These are phyloP conservation scores for Watsonalla binaria DNA, from an alignment of 2,888 invertebrate genomes.

Conservation along the genomic window DNA sequence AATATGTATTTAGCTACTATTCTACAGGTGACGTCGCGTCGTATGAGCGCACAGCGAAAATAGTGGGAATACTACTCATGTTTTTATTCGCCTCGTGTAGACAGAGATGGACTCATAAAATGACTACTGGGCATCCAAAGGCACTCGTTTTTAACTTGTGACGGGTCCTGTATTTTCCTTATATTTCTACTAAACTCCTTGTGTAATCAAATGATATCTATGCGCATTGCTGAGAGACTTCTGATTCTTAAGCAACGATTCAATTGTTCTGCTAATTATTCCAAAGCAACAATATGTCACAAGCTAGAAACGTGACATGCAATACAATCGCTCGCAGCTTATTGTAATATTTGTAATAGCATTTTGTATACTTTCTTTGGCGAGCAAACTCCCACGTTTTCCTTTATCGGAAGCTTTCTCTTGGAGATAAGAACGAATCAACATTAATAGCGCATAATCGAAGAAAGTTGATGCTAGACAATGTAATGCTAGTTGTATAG, in stretches of 20 bases:
- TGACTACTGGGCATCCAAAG: too few relatives aligned
- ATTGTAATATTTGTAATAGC: slow-evolving; percentile 25
- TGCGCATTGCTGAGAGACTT: neutral
- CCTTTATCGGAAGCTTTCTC: slow-evolving; percentile 68
- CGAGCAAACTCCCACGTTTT: slow-evolving; percentile 67
- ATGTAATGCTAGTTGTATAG: slow-evolving; percentile 7
- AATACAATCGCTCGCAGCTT: slow-evolving; percentile 43
- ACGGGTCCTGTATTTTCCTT: too few relatives aligned
- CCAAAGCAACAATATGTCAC: slow-evolving; percentile 50
- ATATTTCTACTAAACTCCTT: neutral
- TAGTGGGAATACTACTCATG: too few relatives aligned
- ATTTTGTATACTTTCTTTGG: slow-evolving; percentile 59
- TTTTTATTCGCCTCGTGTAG: too few relatives aligned
- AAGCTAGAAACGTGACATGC: slow-evolving; percentile 44
- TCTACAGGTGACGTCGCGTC: too few relatives aligned
- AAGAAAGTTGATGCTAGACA: slow-evolving; percentile 41
- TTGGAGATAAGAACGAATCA: slow-evolving; percentile 58
- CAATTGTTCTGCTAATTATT: slow-evolving; percentile 35
- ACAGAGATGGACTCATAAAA: too few relatives aligned
- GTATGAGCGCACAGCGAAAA: too few relatives aligned
- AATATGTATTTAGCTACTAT: too few relatives aligned
- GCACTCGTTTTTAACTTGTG: too few relatives aligned
- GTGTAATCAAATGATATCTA: neutral
- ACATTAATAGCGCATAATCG: slow-evolving; percentile 51
- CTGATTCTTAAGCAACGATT: slow-evolving; percentile 5